Conservation (phyloP, 1,140 invertebrate species). For the Conopomorpha cramerella region DNA sequence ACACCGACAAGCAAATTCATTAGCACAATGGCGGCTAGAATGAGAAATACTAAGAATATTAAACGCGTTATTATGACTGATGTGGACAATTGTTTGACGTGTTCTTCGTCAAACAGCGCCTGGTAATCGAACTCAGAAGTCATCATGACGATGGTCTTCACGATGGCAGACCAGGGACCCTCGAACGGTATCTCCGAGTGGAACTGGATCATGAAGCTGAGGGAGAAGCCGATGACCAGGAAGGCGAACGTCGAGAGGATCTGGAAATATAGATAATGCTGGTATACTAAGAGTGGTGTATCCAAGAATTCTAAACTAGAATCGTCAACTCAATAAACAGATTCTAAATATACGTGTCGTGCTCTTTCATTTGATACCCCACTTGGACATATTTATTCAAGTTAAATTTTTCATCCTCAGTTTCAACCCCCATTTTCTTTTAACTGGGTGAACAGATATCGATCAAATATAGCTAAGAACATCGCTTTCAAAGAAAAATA, state of each 20-base stretch:
- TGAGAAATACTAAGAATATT: conserved; percentile 64
- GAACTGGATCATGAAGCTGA: conserved; percentile 62
- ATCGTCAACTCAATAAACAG: no score
- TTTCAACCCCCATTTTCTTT: no score
- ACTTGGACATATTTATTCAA: no score
- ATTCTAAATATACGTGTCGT: no score
- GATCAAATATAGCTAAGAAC: no score
- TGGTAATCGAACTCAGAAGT: conserved; percentile 62
- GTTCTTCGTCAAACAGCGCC: conserved; percentile 37
- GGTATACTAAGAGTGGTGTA: no score
- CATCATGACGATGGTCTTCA: conserved; percentile 64
- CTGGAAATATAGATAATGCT: no score
- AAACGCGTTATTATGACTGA: conserved; percentile 46
- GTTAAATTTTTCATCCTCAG: no score
- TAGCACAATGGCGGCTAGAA: conserved; percentile 67
- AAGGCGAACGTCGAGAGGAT: conserved; percentile 51
- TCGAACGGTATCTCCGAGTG: conserved; percentile 42
- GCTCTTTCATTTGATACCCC: no score
- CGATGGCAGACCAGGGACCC: conserved; percentile 45
- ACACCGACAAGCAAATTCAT: conserved; percentile 69
- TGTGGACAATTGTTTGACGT: conserved; percentile 23
- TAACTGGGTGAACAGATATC: no score
- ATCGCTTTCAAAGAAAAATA: no score
- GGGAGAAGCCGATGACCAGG: conserved; percentile 59
- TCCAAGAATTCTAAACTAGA: no score